Percentiles rank a stretch among this genome's conserved stretches.
Conservation (phyloP, 2,888 invertebrate genomes). For the Troides aeacus region DNA sequence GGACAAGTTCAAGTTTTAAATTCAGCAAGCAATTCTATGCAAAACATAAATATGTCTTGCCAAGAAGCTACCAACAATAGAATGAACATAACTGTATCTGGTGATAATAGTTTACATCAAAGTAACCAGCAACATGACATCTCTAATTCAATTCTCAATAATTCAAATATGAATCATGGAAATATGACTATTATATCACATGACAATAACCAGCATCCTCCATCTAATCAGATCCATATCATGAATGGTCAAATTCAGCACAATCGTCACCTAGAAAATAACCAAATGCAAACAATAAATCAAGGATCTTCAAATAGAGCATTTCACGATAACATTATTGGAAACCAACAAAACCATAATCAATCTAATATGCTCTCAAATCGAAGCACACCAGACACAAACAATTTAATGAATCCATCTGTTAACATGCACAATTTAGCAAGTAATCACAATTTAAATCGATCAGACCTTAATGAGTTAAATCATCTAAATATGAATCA, state of each 20-base stretch:
- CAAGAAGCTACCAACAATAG: constrained; percentile 66
- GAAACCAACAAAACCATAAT: constrained; percentile 59
- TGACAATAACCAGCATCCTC: constrained; percentile 56
- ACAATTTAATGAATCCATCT: constrained; percentile 64
- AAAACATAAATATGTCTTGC: constrained; percentile 68
- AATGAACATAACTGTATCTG: constrained; percentile 56
- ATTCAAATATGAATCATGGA: constrained; percentile 61
- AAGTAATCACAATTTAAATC: constrained; percentile 59
- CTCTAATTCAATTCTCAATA: constrained; percentile 50
- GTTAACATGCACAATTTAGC: constrained; percentile 66
- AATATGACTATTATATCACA: constrained; percentile 70
- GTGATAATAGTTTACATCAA: constrained; percentile 57
- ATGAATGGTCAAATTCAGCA: constrained; percentile 76
- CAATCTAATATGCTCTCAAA: constrained; percentile 61
- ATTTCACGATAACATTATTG: constrained; percentile 66
- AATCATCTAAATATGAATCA: constrained; percentile 75
- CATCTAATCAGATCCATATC: constrained; percentile 72
- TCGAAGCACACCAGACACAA: constrained; percentile 63
- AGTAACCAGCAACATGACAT: constrained; percentile 63
- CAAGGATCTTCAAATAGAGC: constrained; percentile 56
- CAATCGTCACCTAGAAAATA: constrained; percentile 60
- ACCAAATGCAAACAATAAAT: constrained; percentile 63
- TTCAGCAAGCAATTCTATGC: constrained; percentile 65
- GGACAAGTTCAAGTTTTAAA: constrained; percentile 68
- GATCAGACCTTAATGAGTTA: constrained; percentile 62